Evolutionary conservation across 2,888 invertebrate species (phyloP).

Genomic region (Abrostola tripartita): DNA sequence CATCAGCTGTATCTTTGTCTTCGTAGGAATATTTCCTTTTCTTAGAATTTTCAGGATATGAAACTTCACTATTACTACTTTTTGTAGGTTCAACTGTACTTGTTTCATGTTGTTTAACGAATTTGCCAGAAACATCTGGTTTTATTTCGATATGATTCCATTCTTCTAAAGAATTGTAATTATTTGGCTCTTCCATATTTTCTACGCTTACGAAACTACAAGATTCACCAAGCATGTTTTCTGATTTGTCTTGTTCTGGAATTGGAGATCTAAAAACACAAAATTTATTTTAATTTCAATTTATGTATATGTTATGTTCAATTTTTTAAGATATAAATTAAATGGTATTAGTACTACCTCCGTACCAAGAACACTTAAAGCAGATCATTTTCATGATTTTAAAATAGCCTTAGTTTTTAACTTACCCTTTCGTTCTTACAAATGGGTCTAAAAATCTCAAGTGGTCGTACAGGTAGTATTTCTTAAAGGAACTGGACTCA

Average conservation of each 20-base stretch:
- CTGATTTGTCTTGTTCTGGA: constrained; percentile 33
- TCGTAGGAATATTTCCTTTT: constrained; percentile 43
- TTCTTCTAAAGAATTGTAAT: constrained; percentile 45
- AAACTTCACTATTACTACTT: constrained; percentile 23
- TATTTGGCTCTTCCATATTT: constrained; percentile 40
- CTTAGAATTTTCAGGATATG: constrained; percentile 33
- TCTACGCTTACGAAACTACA: constrained; percentile 38
- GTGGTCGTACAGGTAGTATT: constrained; percentile 66
- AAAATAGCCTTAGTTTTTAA: neutral
- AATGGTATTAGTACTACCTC: too few relatives aligned
- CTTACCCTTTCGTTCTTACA: constrained; percentile 47
- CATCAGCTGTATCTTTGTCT: constrained; percentile 38
- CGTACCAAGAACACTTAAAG: too few relatives aligned
- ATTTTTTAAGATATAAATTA: too few relatives aligned
- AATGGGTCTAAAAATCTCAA: constrained; percentile 64
- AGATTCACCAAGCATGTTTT: constrained; percentile 31
- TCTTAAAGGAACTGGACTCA: constrained; percentile 45
- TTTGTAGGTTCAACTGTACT: constrained; percentile 7
- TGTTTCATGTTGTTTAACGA: constrained; percentile 16
- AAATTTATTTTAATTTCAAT: neutral
- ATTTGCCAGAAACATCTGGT: constrained; percentile 39
- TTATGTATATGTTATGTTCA: too few relatives aligned
- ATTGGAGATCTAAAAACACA: constrained; percentile 16
- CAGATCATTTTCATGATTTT: neutral
- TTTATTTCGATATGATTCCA: constrained; percentile 53